Evolutionary conservation across 2,797 vertebrate genomes (phyloP).

Genomic region (Smutsia temminckii): DNA sequence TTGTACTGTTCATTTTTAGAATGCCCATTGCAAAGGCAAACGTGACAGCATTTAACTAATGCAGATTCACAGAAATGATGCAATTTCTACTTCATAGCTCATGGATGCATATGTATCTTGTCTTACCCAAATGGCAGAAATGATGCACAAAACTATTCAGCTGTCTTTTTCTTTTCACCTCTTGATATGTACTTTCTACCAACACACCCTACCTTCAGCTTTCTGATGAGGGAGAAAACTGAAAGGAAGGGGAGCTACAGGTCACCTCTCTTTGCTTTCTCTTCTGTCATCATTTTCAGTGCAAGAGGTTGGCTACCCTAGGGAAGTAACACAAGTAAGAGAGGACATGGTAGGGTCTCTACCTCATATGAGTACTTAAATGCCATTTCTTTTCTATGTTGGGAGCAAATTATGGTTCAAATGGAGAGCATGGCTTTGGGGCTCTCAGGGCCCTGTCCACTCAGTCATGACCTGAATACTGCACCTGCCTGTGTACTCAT

Average conservation of each 20-base stretch:
- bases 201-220: background rate
- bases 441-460: too few relatives aligned
- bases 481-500: too few relatives aligned
- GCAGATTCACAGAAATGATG: background rate
- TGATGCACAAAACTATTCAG: background rate
- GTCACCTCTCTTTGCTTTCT: background rate
- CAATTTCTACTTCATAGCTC: background rate
- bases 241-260: background rate
- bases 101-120: accelerated
- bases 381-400: background rate
- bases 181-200: background rate
- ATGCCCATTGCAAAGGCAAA: background rate
- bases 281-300: background rate
- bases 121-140: background rate
- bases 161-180: background rate
- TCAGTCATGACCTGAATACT: background rate
- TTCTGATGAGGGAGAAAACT: background rate
- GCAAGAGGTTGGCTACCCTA: background rate
- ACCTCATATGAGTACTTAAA: accelerated
- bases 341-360: background rate
- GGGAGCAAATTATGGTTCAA: background rate
- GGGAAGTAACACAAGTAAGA: background rate
- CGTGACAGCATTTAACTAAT: background rate
- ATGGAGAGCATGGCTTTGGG: background rate
- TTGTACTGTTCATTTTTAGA: background rate